Base-by-base conservation (phyloP, 2,113 vertebrate genomes). In the Peromyscus maniculatus region DNA sequence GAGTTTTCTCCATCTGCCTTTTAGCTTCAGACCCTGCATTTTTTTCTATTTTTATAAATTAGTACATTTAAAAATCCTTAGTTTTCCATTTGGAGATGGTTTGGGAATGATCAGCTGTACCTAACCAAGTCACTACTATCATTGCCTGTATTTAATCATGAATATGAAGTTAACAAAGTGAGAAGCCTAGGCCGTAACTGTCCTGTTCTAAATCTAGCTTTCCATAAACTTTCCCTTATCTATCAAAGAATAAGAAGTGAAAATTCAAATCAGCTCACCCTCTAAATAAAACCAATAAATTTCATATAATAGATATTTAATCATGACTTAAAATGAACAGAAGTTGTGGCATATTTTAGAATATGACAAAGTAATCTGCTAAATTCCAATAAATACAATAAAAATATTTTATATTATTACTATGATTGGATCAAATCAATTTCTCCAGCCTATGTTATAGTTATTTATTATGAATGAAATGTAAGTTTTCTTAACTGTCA, bases 271-370 rank as follows among this genome's bases (percentile, higher is more conserved):
- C 19, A 93, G 90, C 43, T 43, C 49, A 89, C 46, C 13, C 52
- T 74, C 39, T 86, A 92, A 96, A 96, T 72, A 93, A 96, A 97
- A 93, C 31, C 69, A 96, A 39, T 86, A 91, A 87, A 75, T 24
- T 75, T 75, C n/a, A 59, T 6, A 80, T 88, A 57, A 92, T 21
- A 71, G 69, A 84, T 39, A 96, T 59, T 97, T 91, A 87, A 43
- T 43, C 55, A 83, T 69, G 24, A 95, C 86, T 95, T 79, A 86
- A 95, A 95, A 80, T 57, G 57, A 66, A 84, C 22, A 91, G 79
- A 92, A 67, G 26, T 72, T 94, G 52, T 57, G 15, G 28, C 46
- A 91, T 91, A 94, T 83, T 69, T 96, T 89, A 94, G 39, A 91
- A 78, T 91, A 83, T 88, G n/a, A 91, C 19, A 93, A 94, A 96